Evolutionary conservation across 2,888 invertebrate species (phyloP).

Genomic region (Orthosia gracilis): DNA sequence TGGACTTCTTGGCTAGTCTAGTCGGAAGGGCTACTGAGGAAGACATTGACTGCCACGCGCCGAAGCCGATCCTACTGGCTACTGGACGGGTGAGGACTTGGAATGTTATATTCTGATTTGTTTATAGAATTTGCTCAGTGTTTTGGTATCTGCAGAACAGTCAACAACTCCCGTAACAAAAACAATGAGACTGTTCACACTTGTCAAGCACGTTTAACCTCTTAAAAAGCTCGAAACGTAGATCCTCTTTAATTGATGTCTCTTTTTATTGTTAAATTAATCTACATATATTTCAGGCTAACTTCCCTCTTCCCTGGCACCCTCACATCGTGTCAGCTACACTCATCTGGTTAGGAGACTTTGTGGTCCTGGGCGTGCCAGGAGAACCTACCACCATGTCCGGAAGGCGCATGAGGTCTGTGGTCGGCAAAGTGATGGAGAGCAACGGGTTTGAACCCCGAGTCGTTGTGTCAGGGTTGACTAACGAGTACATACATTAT

Average conservation of each 20-base stretch:
- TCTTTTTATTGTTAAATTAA: no score
- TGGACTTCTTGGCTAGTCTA: constrained; percentile 93
- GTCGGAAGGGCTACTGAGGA: constrained; percentile 92
- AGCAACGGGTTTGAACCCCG: constrained; percentile 80
- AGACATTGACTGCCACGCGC: constrained; percentile 93
- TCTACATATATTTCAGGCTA: constrained; percentile 72
- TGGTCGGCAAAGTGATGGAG: constrained; percentile 83
- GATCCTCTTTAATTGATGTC: no score
- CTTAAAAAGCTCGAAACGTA: no score
- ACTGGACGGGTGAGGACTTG: constrained; percentile 93
- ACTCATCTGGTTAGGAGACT: constrained; percentile 93
- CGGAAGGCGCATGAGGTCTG: constrained; percentile 92
- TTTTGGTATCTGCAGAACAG: no score
- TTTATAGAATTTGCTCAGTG: no score
- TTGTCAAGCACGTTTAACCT: neutral
- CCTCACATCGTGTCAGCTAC: constrained; percentile 94
- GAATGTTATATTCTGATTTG: neutral
- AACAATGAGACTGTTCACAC: no score
- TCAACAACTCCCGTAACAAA: no score
- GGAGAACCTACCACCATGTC: constrained; percentile 98
- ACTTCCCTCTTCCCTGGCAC: constrained; percentile 95
- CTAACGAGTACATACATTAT: constrained; percentile 96
- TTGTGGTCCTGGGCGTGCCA: constrained; percentile 94
- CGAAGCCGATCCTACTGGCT: constrained; percentile 96
- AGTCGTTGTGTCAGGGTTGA: constrained; percentile 94